Evolutionary conservation across 2,888 invertebrate species (phyloP).

Genomic region (Mesoligia furuncula): DNA sequence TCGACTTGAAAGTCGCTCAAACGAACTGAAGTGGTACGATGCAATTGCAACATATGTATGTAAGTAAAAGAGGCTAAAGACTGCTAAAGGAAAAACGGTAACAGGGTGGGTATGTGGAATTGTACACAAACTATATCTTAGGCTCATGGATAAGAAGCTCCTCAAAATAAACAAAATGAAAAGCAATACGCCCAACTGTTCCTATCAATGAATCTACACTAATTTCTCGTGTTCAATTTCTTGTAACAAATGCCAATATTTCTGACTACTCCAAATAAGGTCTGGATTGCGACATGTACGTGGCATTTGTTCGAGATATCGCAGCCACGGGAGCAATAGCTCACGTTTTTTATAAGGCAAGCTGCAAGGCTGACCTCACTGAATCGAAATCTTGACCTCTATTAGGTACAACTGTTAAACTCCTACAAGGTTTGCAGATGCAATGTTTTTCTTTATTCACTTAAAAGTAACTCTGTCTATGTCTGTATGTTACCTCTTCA

Average conservation of each 20-base stretch:
- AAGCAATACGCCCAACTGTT: not conserved
- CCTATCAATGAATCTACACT: not conserved
- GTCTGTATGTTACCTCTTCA: too few species aligned
- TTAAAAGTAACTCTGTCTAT: not conserved
- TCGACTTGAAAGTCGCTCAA: conserved; percentile 1
- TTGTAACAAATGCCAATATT: conserved; percentile 13
- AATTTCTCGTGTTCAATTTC: conserved; percentile 3
- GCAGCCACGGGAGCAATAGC: conserved; percentile 23
- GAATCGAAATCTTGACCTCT: conserved; percentile 50
- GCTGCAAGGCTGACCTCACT: conserved; percentile 43
- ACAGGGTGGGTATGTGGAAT: not conserved
- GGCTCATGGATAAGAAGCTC: not conserved
- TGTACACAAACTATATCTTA: not conserved
- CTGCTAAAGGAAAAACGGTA: not conserved
- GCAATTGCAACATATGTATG: not conserved
- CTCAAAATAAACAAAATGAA: conserved; percentile 6
- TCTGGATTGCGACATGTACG: conserved; percentile 35
- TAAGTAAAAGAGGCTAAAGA: conserved; percentile 3
- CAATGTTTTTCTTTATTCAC: conserved; percentile 22
- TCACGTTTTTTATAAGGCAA: conserved; percentile 50
- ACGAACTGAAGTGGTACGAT: not conserved
- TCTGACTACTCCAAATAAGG: conserved; percentile 23
- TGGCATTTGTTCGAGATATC: conserved; percentile 38
- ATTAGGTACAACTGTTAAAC: conserved; percentile 47
- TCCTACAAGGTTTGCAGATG: conserved; percentile 37